Evolutionary conservation across 2,888 invertebrate species (phyloP).

Genomic region (Cephus spinipes): DNA sequence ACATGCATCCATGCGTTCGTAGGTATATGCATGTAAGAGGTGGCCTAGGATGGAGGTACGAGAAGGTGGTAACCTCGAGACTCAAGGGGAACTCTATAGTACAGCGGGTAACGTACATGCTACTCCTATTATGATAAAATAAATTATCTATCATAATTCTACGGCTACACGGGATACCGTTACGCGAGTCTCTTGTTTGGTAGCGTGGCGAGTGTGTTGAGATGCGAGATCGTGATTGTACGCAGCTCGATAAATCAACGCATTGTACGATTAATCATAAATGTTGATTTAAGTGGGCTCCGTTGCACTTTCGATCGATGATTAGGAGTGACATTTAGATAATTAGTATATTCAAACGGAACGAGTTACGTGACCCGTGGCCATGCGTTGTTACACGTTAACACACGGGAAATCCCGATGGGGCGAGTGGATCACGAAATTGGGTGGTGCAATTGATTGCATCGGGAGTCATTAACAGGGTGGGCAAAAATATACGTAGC

Average conservation of each 20-base stretch:
- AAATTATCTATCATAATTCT: constrained; percentile 8
- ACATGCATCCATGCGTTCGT: neutral
- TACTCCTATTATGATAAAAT: constrained; percentile 9
- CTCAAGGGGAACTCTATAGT: neutral
- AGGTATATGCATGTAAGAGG: neutral
- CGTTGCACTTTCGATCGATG: constrained; percentile 24
- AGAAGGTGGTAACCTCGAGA: neutral
- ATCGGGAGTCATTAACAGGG: neutral
- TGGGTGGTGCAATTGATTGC: neutral
- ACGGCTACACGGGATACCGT: constrained; percentile 4
- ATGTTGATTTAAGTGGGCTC: constrained; percentile 11
- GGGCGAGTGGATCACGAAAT: neutral
- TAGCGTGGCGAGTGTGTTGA: constrained; percentile 1
- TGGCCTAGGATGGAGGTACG: neutral
- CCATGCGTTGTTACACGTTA: neutral
- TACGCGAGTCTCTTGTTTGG: constrained; percentile 7
- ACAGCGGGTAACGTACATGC: neutral
- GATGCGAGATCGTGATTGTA: constrained; percentile 10
- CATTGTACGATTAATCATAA: constrained; percentile 29
- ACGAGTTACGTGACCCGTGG: neutral
- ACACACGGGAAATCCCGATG: neutral
- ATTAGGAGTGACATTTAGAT: constrained; percentile 41
- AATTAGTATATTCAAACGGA: constrained; percentile 33
- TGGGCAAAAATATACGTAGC: too few species aligned
- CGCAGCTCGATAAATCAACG: constrained; percentile 32